Evolutionary conservation across 2,797 vertebrate species (phyloP).

Genomic region (Fistularia tabacaria): DNA sequence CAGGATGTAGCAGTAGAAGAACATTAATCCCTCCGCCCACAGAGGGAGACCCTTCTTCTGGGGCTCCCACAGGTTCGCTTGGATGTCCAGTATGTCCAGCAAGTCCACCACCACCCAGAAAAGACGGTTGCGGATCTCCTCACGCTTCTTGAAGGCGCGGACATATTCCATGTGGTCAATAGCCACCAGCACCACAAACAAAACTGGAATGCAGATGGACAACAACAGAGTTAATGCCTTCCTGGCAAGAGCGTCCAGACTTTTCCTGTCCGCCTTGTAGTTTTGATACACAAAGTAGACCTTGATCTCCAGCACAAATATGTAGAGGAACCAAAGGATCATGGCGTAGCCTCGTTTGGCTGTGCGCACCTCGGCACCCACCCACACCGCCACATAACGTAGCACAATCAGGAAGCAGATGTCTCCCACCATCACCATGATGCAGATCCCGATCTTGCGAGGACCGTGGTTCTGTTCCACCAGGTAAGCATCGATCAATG

Average conservation of each 20-base stretch:
- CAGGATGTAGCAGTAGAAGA: slow-evolving; percentile 85
- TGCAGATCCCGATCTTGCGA: slow-evolving; percentile 77
- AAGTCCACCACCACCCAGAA: slow-evolving; percentile 90
- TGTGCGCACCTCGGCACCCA: slow-evolving; percentile 85
- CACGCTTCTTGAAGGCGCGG: slow-evolving; percentile 82
- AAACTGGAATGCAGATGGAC: slow-evolving; percentile 76
- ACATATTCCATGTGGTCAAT: slow-evolving; percentile 86
- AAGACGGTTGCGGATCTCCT: slow-evolving; percentile 83
- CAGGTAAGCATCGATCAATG: slow-evolving; percentile 79
- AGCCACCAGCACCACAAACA: slow-evolving; percentile 78
- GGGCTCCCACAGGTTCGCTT: slow-evolving; percentile 85
- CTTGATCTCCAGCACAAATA: slow-evolving; percentile 84
- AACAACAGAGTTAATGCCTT: slow-evolving; percentile 77
- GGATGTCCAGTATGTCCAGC: slow-evolving; percentile 86
- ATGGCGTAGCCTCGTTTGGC: slow-evolving; percentile 86
- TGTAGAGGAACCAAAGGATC: slow-evolving; percentile 85
- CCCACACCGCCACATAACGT: slow-evolving; percentile 86
- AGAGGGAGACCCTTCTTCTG: slow-evolving; percentile 81
- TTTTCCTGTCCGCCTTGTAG: slow-evolving; percentile 85
- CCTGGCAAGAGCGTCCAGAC: slow-evolving; percentile 77
- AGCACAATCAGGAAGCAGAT: slow-evolving; percentile 85
- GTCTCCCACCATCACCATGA: slow-evolving; percentile 86
- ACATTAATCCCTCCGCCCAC: slow-evolving; percentile 83
- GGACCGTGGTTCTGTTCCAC: slow-evolving; percentile 84
- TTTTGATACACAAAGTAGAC: slow-evolving; percentile 88